Conservation (phyloP, 2,888 invertebrate species). For the Celastrina argiolus region DNA sequence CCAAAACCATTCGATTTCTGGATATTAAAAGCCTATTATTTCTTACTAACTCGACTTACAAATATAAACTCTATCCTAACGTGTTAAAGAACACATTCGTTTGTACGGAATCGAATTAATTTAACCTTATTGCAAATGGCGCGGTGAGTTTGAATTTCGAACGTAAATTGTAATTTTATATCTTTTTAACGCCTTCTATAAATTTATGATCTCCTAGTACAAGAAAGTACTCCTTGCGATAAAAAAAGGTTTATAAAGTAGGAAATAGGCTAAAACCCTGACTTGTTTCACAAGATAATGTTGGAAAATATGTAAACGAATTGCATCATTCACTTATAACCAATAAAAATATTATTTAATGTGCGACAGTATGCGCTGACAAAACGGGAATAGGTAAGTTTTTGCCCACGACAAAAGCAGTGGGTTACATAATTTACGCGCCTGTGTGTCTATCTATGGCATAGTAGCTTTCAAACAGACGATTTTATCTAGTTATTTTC, state of each 20-base stretch:
- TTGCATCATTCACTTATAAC: too few relatives aligned
- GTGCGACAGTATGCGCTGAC: too few relatives aligned
- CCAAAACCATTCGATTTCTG: neutral
- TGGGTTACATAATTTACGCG: too few relatives aligned
- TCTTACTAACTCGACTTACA: neutral
- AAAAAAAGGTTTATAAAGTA: neutral
- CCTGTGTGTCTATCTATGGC: too few relatives aligned
- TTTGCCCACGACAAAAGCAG: too few relatives aligned
- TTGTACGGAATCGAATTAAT: neutral
- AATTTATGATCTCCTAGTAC: neutral
- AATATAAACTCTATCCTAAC: neutral
- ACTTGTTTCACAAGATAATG: too few relatives aligned
- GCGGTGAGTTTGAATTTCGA: slow-evolving; percentile 13
- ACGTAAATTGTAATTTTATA: slow-evolving; percentile 10
- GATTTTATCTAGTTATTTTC: too few relatives aligned
- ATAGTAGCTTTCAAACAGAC: too few relatives aligned
- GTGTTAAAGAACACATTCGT: neutral
- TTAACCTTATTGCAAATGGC: slow-evolving; percentile 8
- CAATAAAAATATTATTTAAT: too few relatives aligned
- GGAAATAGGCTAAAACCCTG: too few relatives aligned
- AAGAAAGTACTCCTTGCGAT: neutral
- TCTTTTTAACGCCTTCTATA: slow-evolving; percentile 7
- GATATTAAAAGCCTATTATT: neutral
- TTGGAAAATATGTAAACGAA: too few relatives aligned
- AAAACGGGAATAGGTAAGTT: too few relatives aligned